A percentile compares a stretch with the other conserved stretches of the same genome.
phyloP scores from a whole-genome alignment of 1,140 invertebrate genomes.

The Drosophila ficusphila region DNA sequence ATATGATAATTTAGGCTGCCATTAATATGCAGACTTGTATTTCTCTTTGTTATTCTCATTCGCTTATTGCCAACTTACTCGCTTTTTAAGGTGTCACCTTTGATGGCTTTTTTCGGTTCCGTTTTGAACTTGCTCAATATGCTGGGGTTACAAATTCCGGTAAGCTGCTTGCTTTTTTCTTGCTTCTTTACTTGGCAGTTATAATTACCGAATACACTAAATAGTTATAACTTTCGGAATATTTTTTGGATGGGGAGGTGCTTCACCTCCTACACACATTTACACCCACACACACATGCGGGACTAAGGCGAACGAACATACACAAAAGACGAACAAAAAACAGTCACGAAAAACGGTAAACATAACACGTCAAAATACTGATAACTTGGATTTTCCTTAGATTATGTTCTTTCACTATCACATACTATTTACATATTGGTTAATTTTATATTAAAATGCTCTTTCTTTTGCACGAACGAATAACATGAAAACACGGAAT shows the following conservation, averaged over 20 bases:
- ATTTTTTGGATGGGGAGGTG: constrained; percentile 27
- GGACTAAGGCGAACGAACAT: constrained; percentile 14
- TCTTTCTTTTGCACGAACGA: constrained; percentile 20
- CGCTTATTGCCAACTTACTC: constrained; percentile 40
- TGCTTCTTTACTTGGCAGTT: background rate
- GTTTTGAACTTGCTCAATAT: constrained; percentile 12
- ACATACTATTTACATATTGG: constrained; percentile 29
- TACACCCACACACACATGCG: constrained; percentile 19
- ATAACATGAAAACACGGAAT: constrained; percentile 25
- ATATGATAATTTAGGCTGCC: constrained; percentile 32
- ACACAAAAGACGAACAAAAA: constrained; percentile 25
- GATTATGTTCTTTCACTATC: constrained; percentile 9
- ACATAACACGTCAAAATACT: constrained; percentile 20
- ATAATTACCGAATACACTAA: constrained; percentile 4
- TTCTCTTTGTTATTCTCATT: constrained; percentile 26
- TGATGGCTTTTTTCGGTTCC: background rate
- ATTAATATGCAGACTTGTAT: constrained; percentile 39
- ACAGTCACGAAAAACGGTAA: constrained; percentile 17
- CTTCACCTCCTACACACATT: constrained; percentile 38
- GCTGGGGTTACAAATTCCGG: background rate
- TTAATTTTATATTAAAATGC: constrained; percentile 26
- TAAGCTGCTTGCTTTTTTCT: background rate
- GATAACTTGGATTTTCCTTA: constrained; percentile 20
- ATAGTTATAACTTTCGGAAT: constrained; percentile 3
- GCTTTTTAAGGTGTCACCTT: constrained; percentile 39